Conservation (phyloP, 2,888 invertebrate genomes). For the Clusia tigrina region DNA sequence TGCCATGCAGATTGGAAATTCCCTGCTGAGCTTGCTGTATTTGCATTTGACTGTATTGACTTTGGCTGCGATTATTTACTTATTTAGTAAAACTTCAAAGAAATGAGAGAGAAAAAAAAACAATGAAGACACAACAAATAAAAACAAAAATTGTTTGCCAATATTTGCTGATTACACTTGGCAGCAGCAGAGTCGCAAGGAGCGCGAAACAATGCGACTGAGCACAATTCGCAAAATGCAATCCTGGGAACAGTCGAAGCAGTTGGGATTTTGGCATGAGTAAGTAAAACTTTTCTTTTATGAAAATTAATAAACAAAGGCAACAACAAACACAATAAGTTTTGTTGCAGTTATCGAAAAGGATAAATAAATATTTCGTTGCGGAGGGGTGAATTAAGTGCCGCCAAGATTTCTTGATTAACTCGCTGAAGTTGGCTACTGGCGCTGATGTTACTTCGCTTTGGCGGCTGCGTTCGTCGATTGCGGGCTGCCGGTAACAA, state of each 20-base stretch:
- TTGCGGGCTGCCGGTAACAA: no score
- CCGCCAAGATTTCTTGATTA: conserved; percentile 45
- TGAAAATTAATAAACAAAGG: conserved; percentile 51
- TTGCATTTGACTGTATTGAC: not conserved
- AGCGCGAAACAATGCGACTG: not conserved
- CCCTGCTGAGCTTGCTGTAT: not conserved
- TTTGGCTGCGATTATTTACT: not conserved
- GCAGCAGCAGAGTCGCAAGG: not conserved
- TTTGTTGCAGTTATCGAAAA: conserved; percentile 27
- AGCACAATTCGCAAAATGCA: not conserved
- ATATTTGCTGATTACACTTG: conserved; percentile 16
- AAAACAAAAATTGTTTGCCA: conserved; percentile 13
- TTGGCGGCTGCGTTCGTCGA: no score
- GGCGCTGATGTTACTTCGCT: not conserved
- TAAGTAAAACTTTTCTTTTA: conserved; percentile 49
- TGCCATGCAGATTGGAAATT: no score
- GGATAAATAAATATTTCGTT: conserved; percentile 47
- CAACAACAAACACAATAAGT: conserved; percentile 36
- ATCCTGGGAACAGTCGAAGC: not conserved
- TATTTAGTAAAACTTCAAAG: not conserved
- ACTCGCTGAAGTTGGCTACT: conserved; percentile 25
- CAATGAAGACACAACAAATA: not conserved
- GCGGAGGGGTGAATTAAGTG: conserved; percentile 43
- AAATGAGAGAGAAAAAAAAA: not conserved
- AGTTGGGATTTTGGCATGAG: not conserved